Evolutionary conservation across 2,888 invertebrate genomes (phyloP), one percentile per base, ranked within the genome.

Genomic region (Glomeris marginata): DNA sequence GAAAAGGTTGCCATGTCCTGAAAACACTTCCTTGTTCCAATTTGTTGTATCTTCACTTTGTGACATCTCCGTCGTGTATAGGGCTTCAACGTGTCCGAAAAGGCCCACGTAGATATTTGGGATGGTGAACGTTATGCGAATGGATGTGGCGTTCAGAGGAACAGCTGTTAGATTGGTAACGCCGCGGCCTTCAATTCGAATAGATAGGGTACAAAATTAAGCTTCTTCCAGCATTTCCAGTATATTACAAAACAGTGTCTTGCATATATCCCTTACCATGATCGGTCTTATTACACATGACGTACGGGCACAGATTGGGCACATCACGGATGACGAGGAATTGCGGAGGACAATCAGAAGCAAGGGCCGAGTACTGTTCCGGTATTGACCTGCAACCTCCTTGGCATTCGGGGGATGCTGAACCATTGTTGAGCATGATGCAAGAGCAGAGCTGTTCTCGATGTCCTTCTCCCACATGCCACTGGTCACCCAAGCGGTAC

Each of bases 1-100:
- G 52, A 91, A 81, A 5, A 88, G 69, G 63, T 87, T 86, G 57
- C 84, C 80, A 0, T 85, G 84, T 11, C 87, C 86, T 0, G 87
- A 85, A 61, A 88, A 85, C 16, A 84, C 80, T 73, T 88, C 85
- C 0, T 81, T 76, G 58, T 80, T 77, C 90, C 90, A 90, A 34
- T 61, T 60, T 3, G 60, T 61, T 10, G 61, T 58, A 40, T 62
- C 60, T 34, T 62, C 60, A 18, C 58, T 58, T 10, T 49, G 51
- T 11, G 46, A 49, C 21, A 49, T 28, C 21, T 84, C 81, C 8
- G 68, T 69, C 2, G 87, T 86, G 64, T 87, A 90, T 62, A 85
- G 75, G 53, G 90, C 72, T 66, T 90, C 87, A 2, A 90, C 84
- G 55, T 86, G 78, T 50, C 90, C 90, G 60, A 84, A 80, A 41